These are phyloP conservation scores for Leptinotarsa haldemani DNA, from an alignment of 2,888 invertebrate species.

Conservation along the genomic window DNA sequence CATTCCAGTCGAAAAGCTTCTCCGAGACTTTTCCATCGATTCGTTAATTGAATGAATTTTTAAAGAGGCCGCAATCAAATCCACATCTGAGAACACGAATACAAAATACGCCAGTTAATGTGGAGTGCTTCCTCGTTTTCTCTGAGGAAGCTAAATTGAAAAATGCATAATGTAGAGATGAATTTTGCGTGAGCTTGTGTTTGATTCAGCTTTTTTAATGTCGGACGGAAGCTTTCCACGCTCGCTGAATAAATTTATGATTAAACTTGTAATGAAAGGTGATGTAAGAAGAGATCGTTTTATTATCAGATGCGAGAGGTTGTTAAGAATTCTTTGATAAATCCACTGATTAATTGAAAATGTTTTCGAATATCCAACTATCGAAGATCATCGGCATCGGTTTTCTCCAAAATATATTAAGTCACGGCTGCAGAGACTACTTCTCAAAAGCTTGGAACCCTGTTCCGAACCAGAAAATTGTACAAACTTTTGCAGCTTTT, in stretches of 20 bases:
- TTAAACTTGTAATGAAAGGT: constrained; percentile 6
- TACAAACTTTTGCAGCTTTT: too few species aligned
- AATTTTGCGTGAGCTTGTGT: constrained; percentile 36
- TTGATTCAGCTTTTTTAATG: constrained; percentile 25
- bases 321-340: too few species aligned
- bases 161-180: constrained; percentile 49
- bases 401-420: too few species aligned
- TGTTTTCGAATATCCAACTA: too few species aligned
- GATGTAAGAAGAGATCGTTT: background rate
- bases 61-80: constrained; percentile 48
- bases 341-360: too few species aligned
- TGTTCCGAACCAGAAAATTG: too few species aligned
- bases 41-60: constrained; percentile 50
- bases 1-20: constrained; percentile 17
- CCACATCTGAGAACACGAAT: constrained; percentile 39
- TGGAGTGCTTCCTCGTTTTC: constrained; percentile 34
- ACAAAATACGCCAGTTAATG: constrained; percentile 46
- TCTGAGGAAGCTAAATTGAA: constrained; percentile 43
- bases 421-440: too few species aligned
- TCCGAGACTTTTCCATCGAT: constrained; percentile 30
- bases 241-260: constrained; percentile 6
- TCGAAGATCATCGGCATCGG: too few species aligned
- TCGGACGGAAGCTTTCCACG: constrained; percentile 13
- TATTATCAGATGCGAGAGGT: background rate
- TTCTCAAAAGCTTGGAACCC: too few species aligned